These are phyloP conservation scores for Trichonephila inaurata DNA, from an alignment of 1,140 invertebrate species.

Conservation along the genomic window DNA sequence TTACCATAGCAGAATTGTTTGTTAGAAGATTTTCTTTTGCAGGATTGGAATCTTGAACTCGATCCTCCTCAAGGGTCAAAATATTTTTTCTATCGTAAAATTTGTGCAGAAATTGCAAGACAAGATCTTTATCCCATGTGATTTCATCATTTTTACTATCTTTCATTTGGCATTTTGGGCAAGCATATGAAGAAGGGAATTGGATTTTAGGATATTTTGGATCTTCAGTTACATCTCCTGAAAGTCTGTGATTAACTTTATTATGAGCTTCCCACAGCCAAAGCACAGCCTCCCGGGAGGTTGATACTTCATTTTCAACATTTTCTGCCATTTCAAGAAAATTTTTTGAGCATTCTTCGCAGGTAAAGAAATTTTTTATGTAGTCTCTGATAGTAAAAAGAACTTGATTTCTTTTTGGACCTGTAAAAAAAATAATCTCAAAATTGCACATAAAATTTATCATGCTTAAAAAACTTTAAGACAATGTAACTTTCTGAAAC, in stretches of 20 bases:
- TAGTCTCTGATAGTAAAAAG: slow-evolving; percentile 92
- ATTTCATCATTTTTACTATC: slow-evolving; percentile 83
- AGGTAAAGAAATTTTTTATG: slow-evolving; percentile 96
- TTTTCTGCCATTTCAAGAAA: slow-evolving; percentile 89
- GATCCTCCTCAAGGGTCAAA: slow-evolving; percentile 78
- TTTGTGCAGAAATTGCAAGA: slow-evolving; percentile 88
- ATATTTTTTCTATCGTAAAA: slow-evolving; percentile 86
- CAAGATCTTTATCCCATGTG: slow-evolving; percentile 87
- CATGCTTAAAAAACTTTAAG: not conserved
- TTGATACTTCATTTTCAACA: slow-evolving; percentile 86
- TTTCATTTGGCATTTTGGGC: slow-evolving; percentile 85
- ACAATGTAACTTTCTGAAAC: not conserved
- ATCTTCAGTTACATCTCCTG: slow-evolving; percentile 94
- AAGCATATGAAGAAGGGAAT: slow-evolving; percentile 89
- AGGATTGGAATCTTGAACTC: not conserved
- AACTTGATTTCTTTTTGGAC: slow-evolving; percentile 82
- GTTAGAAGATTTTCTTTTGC: not conserved
- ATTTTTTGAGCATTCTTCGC: slow-evolving; percentile 92
- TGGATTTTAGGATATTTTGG: slow-evolving; percentile 93
- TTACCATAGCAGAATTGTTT: slow-evolving; percentile 53
- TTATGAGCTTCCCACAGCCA: slow-evolving; percentile 99
- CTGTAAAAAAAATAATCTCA: slow-evolving; percentile 44
- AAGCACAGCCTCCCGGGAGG: slow-evolving; percentile 88
- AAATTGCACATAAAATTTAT: not conserved
- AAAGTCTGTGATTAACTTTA: slow-evolving; percentile 92